phyloP scores from a whole-genome alignment of 1,140 invertebrate species.

The Agrypnia vestita region DNA sequence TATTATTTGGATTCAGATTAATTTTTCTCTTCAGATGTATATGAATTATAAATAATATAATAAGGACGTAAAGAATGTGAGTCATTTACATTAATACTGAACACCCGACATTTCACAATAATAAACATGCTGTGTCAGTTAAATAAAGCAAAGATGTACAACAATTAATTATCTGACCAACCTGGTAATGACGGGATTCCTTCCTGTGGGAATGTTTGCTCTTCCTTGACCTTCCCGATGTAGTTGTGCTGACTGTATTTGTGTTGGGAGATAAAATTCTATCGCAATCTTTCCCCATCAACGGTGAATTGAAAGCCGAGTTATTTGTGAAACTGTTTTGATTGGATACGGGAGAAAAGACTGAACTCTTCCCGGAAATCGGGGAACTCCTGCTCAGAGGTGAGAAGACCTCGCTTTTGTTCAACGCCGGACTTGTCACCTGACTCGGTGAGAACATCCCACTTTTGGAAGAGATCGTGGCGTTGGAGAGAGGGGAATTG shows the following conservation, averaged over 20 bases:
- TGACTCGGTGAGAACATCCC: slow-evolving; percentile 72
- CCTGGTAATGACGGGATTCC: slow-evolving; percentile 80
- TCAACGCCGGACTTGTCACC: slow-evolving; percentile 63
- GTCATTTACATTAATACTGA: slow-evolving; percentile 6
- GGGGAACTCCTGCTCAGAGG: slow-evolving; percentile 70
- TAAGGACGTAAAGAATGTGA: background rate
- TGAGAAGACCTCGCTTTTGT: slow-evolving; percentile 71
- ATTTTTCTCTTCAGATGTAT: background rate
- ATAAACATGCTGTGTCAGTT: slow-evolving; percentile 6
- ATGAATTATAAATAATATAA: background rate
- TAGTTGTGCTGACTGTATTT: slow-evolving; percentile 71
- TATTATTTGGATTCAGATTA: background rate
- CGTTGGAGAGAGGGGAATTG: slow-evolving; percentile 71
- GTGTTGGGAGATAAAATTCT: slow-evolving; percentile 72
- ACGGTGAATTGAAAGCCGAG: slow-evolving; percentile 70
- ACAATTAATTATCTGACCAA: slow-evolving; percentile 56
- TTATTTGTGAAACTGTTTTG: slow-evolving; percentile 61
- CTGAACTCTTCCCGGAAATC: slow-evolving; percentile 66
- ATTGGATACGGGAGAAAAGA: slow-evolving; percentile 70
- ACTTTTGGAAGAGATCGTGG: slow-evolving; percentile 72
- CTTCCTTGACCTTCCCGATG: slow-evolving; percentile 71
- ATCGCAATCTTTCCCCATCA: slow-evolving; percentile 70
- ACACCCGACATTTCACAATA: background rate
- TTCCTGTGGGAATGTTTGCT: slow-evolving; percentile 74
- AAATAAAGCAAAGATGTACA: background rate